Percentiles rank a stretch among this genome's conserved stretches.
phyloP scores from a whole-genome alignment of 2,113 vertebrate genomes.

The Craseonycteris thonglongyai region DNA sequence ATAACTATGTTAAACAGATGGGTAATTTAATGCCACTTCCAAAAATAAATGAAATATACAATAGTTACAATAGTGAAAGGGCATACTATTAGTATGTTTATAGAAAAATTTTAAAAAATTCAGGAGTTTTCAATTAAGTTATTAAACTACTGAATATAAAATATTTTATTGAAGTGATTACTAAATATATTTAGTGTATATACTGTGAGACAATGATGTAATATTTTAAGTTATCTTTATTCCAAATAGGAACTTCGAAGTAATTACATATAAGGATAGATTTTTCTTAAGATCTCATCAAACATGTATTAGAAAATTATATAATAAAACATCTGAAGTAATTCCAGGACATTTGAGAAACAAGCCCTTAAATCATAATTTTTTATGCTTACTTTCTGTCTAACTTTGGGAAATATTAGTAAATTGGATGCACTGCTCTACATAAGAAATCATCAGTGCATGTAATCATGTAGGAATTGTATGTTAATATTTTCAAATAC shows the following conservation, averaged over 20 bases:
- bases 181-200: background rate
- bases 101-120: background rate
- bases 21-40: background rate
- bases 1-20: background rate
- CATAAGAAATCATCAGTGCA: background rate
- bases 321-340: background rate
- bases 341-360: background rate
- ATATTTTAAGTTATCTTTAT: background rate
- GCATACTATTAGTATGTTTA: background rate
- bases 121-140: background rate
- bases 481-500: background rate
- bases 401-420: slow-evolving; percentile 4
- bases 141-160: background rate
- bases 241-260: background rate
- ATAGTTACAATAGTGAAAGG: background rate
- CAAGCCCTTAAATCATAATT: background rate
- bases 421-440: background rate
- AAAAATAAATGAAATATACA: background rate
- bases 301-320: background rate
- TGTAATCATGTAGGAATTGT: background rate
- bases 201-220: background rate
- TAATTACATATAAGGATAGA: background rate
- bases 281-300: background rate
- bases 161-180: background rate
- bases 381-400: background rate